Evolutionary conservation across 2,888 invertebrate genomes (phyloP), one percentile per base, ranked within the genome.

Genomic region (Hetaerina titia): DNA sequence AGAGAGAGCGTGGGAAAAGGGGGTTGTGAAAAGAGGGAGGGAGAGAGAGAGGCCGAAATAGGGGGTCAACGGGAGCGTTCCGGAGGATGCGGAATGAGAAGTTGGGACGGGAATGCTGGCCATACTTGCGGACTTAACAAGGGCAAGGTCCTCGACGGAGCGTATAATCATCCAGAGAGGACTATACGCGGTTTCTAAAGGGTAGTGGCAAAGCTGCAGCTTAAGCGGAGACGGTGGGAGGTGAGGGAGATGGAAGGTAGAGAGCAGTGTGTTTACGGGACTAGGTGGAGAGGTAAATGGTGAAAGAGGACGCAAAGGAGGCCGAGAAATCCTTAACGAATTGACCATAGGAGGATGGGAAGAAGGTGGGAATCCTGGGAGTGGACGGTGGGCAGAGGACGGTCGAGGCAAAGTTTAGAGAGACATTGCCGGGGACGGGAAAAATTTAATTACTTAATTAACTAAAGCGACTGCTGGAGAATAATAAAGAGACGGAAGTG

Each of bases 401-500:
- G 81, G 81, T 17, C 60, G 1, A 15, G 11, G 60, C 60, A 60
- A 60, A 60, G 60, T 60, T 15, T 2, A 60, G 60, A 60, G 60
- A 60, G 60, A 60, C 60, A 60, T 11, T 60, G 11, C 13, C 60
- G 60, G 6, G 60, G 11, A 0, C 13, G 13, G 60, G 17, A 60
- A 60, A 60, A 60, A 60, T 19, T 69, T 22, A 81, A 81, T 31
- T 31, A 81, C 81, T 81, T 81, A 81, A 81, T 81, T 81, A 81
- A 81, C 31, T 15, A 15, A 13, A 31, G 81, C 81, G 81, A 31
- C 25, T 31, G 81, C 22, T 25, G n/a, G 81, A 31, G 81, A 31
- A 81, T 81, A 31, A 31, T 81, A 81, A 81, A 81, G 81, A 81
- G 81, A 81, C n/a, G 25, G 81, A 81, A 81, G 81, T 31, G 81